phyloP scores from a whole-genome alignment of 64 coral and sea anemone genomes.

The Anthopleura sola region DNA sequence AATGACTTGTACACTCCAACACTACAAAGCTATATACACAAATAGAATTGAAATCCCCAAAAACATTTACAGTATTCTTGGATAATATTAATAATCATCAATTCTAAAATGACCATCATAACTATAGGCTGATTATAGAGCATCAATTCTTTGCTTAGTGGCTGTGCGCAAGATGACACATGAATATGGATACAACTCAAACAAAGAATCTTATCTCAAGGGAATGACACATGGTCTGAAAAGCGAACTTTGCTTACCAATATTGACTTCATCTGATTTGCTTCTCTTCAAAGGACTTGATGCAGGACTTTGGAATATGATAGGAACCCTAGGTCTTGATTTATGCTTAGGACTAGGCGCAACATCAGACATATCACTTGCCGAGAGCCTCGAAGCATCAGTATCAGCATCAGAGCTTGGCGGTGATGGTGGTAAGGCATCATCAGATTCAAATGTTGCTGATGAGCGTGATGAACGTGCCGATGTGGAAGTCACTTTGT shows the following conservation, averaged over 20 bases:
- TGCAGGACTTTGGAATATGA: conserved; percentile 13
- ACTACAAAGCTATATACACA: too few relatives aligned
- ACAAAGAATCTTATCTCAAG: too few relatives aligned
- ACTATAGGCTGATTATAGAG: too few relatives aligned
- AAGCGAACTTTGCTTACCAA: conserved; percentile 39
- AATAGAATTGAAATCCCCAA: too few relatives aligned
- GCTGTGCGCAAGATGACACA: too few relatives aligned
- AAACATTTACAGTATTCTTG: too few relatives aligned
- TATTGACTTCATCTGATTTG: conserved; percentile 84
- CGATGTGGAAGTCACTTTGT: conserved; percentile 42
- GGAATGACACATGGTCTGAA: too few relatives aligned
- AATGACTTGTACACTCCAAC: background rate
- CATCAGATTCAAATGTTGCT: conserved; percentile 69
- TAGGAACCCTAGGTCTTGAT: conserved; percentile 30
- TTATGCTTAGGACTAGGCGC: conserved; percentile 33
- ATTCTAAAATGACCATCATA: too few relatives aligned
- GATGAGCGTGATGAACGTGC: conserved; percentile 75
- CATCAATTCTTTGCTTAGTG: too few relatives aligned
- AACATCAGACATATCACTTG: conserved; percentile 65
- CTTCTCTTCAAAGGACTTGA: conserved; percentile 71
- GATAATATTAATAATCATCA: too few relatives aligned
- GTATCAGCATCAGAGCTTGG: conserved; percentile 72
- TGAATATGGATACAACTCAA: too few relatives aligned
- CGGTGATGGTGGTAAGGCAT: conserved; percentile 36
- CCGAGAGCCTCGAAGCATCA: conserved; percentile 63